These are phyloP conservation scores for Pristionchus japonicus DNA, from an alignment of 2,888 invertebrate species.

Conservation along the genomic window DNA sequence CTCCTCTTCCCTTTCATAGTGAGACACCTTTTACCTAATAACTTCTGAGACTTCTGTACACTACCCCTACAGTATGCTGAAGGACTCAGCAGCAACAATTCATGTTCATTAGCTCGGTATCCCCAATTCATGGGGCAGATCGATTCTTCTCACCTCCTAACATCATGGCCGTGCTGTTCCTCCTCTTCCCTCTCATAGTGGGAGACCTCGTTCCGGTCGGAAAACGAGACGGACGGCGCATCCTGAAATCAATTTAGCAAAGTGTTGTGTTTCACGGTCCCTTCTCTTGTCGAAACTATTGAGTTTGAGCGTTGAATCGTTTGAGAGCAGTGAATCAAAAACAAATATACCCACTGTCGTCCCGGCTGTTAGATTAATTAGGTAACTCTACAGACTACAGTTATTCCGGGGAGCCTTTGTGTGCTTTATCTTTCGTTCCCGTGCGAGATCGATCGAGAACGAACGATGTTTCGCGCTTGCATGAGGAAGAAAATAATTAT, in stretches of 20 bases:
- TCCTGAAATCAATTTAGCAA: neutral
- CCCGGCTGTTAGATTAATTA: no score
- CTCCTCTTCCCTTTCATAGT: no score
- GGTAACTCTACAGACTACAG: no score
- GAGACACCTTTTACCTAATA: no score
- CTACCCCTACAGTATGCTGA: no score
- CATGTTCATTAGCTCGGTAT: no score
- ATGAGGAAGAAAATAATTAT: neutral
- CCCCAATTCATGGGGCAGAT: no score
- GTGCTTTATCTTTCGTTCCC: no score
- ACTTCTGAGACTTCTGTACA: no score
- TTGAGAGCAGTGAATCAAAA: neutral
- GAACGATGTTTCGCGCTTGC: neutral
- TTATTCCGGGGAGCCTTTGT: neutral
- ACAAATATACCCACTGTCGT: no score
- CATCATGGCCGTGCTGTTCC: neutral
- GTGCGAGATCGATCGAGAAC: neutral
- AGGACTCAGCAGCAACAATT: no score
- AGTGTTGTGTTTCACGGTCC: neutral
- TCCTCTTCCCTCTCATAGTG: neutral
- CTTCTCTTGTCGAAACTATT: neutral
- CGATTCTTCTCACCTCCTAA: no score
- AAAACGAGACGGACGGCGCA: neutral
- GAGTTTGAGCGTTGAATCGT: neutral
- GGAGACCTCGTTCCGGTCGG: neutral